These are phyloP conservation scores for Tachysurus vachellii DNA, from an alignment of 2,113 vertebrate genomes.

Conservation along the genomic window DNA sequence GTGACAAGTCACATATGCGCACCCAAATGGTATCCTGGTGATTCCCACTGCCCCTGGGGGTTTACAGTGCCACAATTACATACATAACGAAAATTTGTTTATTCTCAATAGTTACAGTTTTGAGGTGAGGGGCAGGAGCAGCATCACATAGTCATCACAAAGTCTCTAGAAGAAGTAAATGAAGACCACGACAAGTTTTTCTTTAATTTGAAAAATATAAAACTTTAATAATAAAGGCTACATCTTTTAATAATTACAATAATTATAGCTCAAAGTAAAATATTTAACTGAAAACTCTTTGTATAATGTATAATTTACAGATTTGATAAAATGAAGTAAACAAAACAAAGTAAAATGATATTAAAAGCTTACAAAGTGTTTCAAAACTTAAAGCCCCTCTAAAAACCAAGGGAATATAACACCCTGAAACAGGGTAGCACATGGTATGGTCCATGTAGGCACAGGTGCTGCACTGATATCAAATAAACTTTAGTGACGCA, in stretches of 20 bases:
- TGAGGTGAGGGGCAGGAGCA: slow-evolving; percentile 2
- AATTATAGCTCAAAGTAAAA: slow-evolving; percentile 79
- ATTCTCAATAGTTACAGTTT: not conserved
- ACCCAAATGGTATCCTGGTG: not conserved
- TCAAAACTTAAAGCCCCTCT: slow-evolving; percentile 92
- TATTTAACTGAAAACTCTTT: slow-evolving; percentile 89
- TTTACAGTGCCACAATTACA: not conserved
- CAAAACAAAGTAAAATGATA: slow-evolving; percentile 74
- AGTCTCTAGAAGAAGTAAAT: not conserved
- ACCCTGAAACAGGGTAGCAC: slow-evolving; percentile 86
- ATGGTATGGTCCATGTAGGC: slow-evolving; percentile 81
- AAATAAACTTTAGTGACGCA: slow-evolving; percentile 79
- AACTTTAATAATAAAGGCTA: slow-evolving; percentile 99
- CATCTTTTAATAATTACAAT: slow-evolving; percentile 99
- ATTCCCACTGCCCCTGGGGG: not conserved
- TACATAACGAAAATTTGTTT: too few relatives aligned
- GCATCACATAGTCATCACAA: slow-evolving; percentile 46
- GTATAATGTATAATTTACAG: slow-evolving; percentile 97
- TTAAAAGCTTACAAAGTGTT: slow-evolving; percentile 77
- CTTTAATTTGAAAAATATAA: slow-evolving; percentile 97
- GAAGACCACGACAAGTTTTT: slow-evolving; percentile 33
- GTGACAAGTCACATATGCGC: not conserved
- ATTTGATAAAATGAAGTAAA: slow-evolving; percentile 68
- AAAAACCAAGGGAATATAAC: slow-evolving; percentile 91
- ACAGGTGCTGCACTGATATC: slow-evolving; percentile 91